These are phyloP conservation scores for Drosophila truncata DNA, from an alignment of 1,140 invertebrate genomes.

Conservation along the genomic window DNA sequence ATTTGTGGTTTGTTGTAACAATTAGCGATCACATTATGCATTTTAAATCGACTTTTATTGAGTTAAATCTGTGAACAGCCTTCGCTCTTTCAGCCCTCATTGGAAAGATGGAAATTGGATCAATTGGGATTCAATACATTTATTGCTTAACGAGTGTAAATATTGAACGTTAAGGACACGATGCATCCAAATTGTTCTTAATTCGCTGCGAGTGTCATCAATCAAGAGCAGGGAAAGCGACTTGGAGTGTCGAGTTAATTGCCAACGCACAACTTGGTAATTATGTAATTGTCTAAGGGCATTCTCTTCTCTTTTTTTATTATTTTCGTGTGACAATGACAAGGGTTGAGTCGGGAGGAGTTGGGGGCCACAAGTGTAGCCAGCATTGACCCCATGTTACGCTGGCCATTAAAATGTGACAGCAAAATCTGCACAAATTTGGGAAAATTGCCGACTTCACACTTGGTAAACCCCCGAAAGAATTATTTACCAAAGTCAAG, in stretches of 20 bases:
- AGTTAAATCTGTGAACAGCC: conserved; percentile 65
- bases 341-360: conserved; percentile 24
- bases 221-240: conserved; percentile 51
- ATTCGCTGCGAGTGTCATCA: conserved; percentile 64
- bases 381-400: conserved; percentile 23
- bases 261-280: conserved; percentile 70
- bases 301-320: neutral
- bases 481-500: conserved; percentile 17
- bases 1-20: conserved; percentile 72
- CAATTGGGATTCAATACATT: conserved; percentile 58
- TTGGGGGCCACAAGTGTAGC: neutral
- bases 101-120: conserved; percentile 53
- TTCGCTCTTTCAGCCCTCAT: conserved; percentile 45
- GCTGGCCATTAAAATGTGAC: conserved; percentile 22
- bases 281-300: conserved; percentile 69
- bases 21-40: conserved; percentile 67
- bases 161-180: conserved; percentile 67
- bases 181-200: conserved; percentile 32
- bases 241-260: conserved; percentile 65
- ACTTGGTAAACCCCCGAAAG: neutral
- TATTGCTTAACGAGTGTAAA: conserved; percentile 76
- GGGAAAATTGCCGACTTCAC: conserved; percentile 12
- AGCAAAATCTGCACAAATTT: conserved; percentile 44
- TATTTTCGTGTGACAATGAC: conserved; percentile 48
- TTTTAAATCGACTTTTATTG: conserved; percentile 73